phyloP scores from a whole-genome alignment of 2,113 vertebrate genomes.

The Tetrao urogallus region DNA sequence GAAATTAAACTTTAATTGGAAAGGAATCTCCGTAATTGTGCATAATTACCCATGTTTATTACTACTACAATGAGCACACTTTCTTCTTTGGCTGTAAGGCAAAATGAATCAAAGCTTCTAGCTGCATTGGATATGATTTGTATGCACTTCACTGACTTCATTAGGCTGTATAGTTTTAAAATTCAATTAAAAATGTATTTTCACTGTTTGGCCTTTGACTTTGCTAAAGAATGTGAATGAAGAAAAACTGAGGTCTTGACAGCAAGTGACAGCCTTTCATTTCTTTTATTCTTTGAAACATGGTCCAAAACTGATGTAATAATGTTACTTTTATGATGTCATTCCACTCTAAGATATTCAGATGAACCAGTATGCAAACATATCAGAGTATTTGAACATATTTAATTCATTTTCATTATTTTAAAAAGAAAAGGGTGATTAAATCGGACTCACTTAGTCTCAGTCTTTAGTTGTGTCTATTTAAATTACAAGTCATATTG shows the following conservation, averaged over 20 bases:
- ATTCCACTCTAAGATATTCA: slow-evolving; percentile 10
- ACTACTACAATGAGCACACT: slow-evolving; percentile 56
- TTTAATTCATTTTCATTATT: slow-evolving; percentile 6
- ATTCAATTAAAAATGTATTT: slow-evolving; percentile 67
- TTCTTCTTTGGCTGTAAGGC: slow-evolving; percentile 68
- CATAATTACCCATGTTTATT: slow-evolving; percentile 78
- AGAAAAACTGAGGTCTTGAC: slow-evolving; percentile 10
- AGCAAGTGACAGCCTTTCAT: background rate
- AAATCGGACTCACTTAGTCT: background rate
- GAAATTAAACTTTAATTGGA: slow-evolving; percentile 77
- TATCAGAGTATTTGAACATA: background rate
- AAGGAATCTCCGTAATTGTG: slow-evolving; percentile 78
- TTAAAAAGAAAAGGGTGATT: slow-evolving; percentile 11
- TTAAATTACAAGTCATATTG: slow-evolving; percentile 4
- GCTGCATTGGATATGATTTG: slow-evolving; percentile 65
- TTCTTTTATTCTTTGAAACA: slow-evolving; percentile 12
- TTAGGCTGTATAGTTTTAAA: slow-evolving; percentile 65
- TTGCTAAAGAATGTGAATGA: slow-evolving; percentile 17
- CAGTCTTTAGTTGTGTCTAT: background rate
- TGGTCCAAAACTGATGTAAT: background rate
- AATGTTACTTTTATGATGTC: background rate
- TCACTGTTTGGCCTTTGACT: slow-evolving; percentile 51
- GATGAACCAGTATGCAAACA: background rate
- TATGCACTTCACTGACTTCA: slow-evolving; percentile 71
- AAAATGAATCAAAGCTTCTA: slow-evolving; percentile 66